Base-by-base conservation (phyloP, 2,797 vertebrate genomes). In the Forpus xanthops region DNA sequence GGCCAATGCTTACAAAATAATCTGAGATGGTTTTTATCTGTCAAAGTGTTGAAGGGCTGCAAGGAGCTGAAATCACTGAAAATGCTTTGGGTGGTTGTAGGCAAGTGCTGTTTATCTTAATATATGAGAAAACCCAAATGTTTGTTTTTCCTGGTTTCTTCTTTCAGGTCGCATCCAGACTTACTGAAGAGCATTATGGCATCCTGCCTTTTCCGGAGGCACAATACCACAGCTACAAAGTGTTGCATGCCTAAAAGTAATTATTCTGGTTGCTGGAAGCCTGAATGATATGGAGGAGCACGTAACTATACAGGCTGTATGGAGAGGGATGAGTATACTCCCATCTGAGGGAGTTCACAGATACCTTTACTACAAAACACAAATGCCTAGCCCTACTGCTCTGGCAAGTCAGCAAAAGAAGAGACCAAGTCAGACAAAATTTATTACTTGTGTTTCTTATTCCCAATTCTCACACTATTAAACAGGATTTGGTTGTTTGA, bases 31-130 rank as follows among this genome's bases (percentile, higher is more conserved):
- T 73, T 90, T 60, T 87, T 91, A 65, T 52, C 80, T n/a, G 56
- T 91, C 44, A 31, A 94, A 87, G 45, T 47, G 53, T 16, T 65
- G 55, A 75, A 90, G 88, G 66, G 73, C 81, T 85, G 47, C 53
- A 73, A 91, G 85, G 47, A 89, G 50, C 42, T 88, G 60, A 93
- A 95, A 81, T 49, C 37, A 67, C 74, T 89, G 79, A 81, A 92
- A 91, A 91, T 28, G 47, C 66, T 90, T 91, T 45, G 39, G 64
- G 71, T 86, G 75, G 55, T 50, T 44, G 52, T 30, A 87, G 39
- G 72, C 87, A 94, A 94, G 91, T 37, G 67, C 80, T 94, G 67
- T 92, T 94, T 90, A 82, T 74, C 80, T 76, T 67, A 85, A 93
- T 76, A 61, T 20, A 71, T 6, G 39, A 94, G 64, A 90, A 94